Evolutionary conservation across 2,113 vertebrate genomes (phyloP).

Genomic region (Azemiops feae): DNA sequence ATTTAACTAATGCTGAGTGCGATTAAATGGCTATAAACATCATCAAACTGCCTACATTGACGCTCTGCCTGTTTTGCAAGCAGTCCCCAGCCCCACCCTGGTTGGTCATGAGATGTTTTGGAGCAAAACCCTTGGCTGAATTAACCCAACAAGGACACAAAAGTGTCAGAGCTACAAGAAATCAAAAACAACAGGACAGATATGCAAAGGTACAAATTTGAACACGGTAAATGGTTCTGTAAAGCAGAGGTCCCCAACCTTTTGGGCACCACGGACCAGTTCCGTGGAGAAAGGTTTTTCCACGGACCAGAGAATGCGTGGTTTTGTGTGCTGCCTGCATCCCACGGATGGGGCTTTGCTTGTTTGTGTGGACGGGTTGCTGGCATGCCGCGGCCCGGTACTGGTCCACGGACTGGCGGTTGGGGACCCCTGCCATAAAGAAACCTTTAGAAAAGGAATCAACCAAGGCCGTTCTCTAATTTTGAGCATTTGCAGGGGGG

Average conservation of each 20-base stretch:
- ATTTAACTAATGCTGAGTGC: not conserved
- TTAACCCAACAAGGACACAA: not conserved
- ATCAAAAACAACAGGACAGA: not conserved
- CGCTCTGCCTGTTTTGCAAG: not conserved
- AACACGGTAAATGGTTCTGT: not conserved
- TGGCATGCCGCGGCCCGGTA: too few species aligned
- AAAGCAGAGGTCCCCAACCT: not conserved
- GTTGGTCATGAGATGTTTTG: not conserved
- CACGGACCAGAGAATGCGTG: too few species aligned
- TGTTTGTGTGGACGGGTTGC: too few species aligned
- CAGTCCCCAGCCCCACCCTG: not conserved
- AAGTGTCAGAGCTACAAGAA: not conserved
- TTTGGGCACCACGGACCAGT: too few species aligned
- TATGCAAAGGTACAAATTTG: too few species aligned
- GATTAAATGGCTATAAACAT: not conserved
- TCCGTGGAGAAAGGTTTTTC: too few species aligned
- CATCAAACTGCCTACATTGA: not conserved
- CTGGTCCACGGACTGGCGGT: too few species aligned
- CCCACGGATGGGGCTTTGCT: too few species aligned
- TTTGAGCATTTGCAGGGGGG: not conserved
- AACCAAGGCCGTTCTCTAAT: not conserved
- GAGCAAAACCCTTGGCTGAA: not conserved
- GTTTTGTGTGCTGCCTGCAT: too few species aligned
- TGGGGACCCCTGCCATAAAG: too few species aligned
- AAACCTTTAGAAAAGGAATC: too few species aligned